Evolutionary conservation across 2,113 vertebrate species (phyloP).

Genomic region (Eretmochelys imbricata): DNA sequence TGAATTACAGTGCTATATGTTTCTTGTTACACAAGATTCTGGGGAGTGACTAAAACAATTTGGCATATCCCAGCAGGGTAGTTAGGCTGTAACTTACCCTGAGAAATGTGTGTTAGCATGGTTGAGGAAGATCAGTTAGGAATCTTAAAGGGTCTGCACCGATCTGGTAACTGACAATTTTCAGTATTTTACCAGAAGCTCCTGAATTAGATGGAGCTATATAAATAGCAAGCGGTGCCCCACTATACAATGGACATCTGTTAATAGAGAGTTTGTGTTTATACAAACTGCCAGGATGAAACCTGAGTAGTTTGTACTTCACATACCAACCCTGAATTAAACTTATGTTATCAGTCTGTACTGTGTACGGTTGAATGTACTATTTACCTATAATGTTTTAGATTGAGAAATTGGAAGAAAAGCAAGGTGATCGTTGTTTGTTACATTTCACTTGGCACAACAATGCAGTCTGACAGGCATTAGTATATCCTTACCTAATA

Average conservation of each 20-base stretch:
- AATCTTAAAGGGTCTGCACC: not conserved
- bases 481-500: not conserved
- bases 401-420: not conserved
- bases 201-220: not conserved
- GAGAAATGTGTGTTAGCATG: too few relatives aligned
- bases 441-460: not conserved
- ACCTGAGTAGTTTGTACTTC: not conserved
- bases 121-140: not conserved
- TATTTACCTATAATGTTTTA: not conserved
- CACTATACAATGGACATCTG: not conserved
- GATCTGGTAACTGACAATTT: too few relatives aligned
- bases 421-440: not conserved
- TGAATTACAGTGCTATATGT: not conserved
- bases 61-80: not conserved
- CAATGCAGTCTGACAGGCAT: constrained; percentile 7
- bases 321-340: not conserved
- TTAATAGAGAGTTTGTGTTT: not conserved
- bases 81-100: not conserved
- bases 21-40: not conserved
- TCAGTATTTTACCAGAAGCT: fast-evolving
- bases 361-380: fast-evolving
- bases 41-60: not conserved
- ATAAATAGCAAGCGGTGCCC: not conserved
- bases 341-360: not conserved
- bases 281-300: not conserved